A percentile compares a stretch with the other conserved stretches of the same genome.
These are phyloP conservation scores for Prorops nasuta DNA, from an alignment of 1,140 invertebrate species.

Conservation along the genomic window DNA sequence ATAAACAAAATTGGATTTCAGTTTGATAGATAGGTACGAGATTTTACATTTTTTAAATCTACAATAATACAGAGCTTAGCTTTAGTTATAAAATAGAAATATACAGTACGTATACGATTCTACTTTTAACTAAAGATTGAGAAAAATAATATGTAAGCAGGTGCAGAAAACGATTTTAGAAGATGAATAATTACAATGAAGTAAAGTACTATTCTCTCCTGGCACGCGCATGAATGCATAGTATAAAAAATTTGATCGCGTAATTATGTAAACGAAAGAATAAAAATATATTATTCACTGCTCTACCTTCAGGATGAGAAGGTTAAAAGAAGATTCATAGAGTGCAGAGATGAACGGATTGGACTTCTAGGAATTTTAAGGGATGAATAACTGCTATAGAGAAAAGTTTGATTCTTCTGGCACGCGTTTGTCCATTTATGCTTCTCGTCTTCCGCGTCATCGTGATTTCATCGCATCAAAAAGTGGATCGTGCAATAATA, in stretches of 20 bases:
- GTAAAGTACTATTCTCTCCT: no score
- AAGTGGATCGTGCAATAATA: conserved; percentile 43
- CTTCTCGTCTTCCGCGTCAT: not conserved
- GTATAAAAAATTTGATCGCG: no score
- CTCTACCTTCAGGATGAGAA: not conserved
- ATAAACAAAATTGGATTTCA: not conserved
- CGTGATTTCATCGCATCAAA: conserved; percentile 11
- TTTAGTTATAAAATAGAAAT: not conserved
- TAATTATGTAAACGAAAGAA: no score
- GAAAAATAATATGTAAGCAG: no score
- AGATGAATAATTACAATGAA: no score
- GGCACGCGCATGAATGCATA: no score
- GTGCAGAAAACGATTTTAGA: no score
- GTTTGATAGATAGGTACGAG: not conserved
- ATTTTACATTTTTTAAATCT: no score
- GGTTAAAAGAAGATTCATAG: not conserved
- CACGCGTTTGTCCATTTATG: not conserved
- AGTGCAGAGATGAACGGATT: not conserved
- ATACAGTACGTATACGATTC: not conserved
- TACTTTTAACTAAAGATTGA: no score
- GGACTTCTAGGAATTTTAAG: not conserved
- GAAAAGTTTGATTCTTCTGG: no score
- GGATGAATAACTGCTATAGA: not conserved
- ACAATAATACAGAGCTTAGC: no score
- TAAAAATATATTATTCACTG: no score